Conservation (phyloP, 92 coral and sea anemone species). For the Parazoanthus swiftii region DNA sequence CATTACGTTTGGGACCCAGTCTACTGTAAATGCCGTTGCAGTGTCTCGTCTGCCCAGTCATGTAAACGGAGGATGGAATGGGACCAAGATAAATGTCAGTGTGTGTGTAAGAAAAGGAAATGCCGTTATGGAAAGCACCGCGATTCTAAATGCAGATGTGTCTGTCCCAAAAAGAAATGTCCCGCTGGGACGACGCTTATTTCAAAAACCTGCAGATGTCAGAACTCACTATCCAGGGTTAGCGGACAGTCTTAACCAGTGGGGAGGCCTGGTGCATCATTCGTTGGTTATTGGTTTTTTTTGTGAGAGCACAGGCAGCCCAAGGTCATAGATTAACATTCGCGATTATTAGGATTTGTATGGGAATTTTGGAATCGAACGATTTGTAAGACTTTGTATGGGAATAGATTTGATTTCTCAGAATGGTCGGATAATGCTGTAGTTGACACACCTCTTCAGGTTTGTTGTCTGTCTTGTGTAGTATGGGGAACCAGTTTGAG, state of each 20-base stretch:
- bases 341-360: too few species aligned
- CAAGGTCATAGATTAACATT: too few species aligned
- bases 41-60: constrained; percentile 8
- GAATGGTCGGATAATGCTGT: too few species aligned
- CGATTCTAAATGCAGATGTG: constrained; percentile 23
- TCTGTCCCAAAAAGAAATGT: constrained; percentile 30
- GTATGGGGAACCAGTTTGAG: too few species aligned
- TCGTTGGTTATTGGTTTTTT: background rate
- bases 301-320: background rate
- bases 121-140: constrained; percentile 34
- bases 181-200: constrained; percentile 17
- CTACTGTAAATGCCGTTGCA: constrained; percentile 37
- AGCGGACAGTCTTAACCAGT: background rate
- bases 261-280: background rate
- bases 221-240: background rate
- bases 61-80: constrained; percentile 28
- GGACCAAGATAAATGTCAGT: constrained; percentile 27
- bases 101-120: constrained; percentile 25
- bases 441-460: too few species aligned
- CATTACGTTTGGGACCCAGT: constrained; percentile 29
- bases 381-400: too few species aligned
- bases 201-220: constrained; percentile 3
- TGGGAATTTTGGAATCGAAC: too few species aligned
- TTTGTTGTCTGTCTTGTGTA: too few species aligned
- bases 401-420: too few species aligned